These are phyloP conservation scores for Melanotaenia parkinsoni DNA, from an alignment of 2,797 vertebrate species.

Conservation along the genomic window DNA sequence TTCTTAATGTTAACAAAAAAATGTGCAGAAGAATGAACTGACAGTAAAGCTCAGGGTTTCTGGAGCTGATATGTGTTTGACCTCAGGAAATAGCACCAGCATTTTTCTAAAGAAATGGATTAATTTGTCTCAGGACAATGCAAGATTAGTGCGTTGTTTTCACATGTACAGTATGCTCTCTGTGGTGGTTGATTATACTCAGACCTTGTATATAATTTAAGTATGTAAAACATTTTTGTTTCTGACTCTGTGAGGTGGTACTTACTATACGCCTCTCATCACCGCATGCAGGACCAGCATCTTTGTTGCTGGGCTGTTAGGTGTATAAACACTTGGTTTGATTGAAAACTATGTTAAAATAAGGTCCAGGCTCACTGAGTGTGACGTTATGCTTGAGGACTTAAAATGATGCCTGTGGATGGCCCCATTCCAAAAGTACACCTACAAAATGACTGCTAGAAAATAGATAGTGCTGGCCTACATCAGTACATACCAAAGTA, in stretches of 20 bases:
- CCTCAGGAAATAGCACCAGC: too few species aligned
- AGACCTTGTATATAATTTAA: too few species aligned
- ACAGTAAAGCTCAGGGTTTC: too few species aligned
- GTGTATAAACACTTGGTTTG: constrained; percentile 23
- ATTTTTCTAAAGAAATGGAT: too few species aligned
- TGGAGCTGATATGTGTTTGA: too few species aligned
- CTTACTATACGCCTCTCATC: not conserved
- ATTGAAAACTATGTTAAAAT: constrained; percentile 12
- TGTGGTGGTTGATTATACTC: too few species aligned
- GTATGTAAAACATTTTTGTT: too few species aligned
- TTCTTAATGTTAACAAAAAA: not conserved
- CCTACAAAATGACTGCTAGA: constrained; percentile 63
- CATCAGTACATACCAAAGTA: constrained; percentile 62
- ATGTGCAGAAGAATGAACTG: too few species aligned
- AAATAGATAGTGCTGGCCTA: constrained; percentile 64
- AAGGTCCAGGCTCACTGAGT: constrained; percentile 26
- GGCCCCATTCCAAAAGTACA: constrained; percentile 62
- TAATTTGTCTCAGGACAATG: too few species aligned
- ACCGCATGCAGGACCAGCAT: not conserved
- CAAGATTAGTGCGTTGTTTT: too few species aligned
- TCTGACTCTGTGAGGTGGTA: not conserved
- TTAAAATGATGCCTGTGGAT: constrained; percentile 57
- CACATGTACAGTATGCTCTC: too few species aligned
- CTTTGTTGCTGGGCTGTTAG: constrained; percentile 16
- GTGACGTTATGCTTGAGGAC: constrained; percentile 56